Base-by-base conservation (phyloP, 2,888 invertebrate genomes). In the Tiphia femorata region DNA sequence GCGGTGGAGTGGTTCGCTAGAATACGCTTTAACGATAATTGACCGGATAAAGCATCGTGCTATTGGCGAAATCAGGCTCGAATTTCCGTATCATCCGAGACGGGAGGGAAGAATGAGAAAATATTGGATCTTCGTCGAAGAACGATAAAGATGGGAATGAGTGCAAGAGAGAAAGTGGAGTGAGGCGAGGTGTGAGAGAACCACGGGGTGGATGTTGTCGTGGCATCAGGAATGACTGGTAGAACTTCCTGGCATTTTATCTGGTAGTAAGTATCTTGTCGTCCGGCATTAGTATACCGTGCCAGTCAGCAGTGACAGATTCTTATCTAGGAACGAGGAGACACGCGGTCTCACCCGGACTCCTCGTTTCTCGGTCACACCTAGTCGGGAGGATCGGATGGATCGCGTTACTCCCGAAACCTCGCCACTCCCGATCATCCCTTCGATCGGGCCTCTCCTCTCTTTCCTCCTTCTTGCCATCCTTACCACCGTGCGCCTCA, bases 201-300 rank as follows among this genome's bases (percentile, higher is more conserved):
- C 51, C 42, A n/a, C 42, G 33, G 43, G 61, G 50, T 44, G 57
- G 42, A 48, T 27, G 46, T 52, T 58, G 65, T 64, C 64, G 60
- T 58, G 41, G 46, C 57, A 44, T 58, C 61, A 42, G 53, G 65
- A 65, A 68, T 73, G 73, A 77, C 73, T 75, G 70, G 71, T 59
- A 64, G 67, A 72, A 69, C 65, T 64, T 65, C 56, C 57, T 50
- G 77, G 75, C 65, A 78, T 78, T 76, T 80, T 78, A 80, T 81
- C 80, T 73, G 71, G 67, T 65, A 65, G 67, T 63, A 70, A 64
- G 72, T 77, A 80, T 80, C 80, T 78, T 77, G 78, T 78, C 75
- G 70, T 63, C 64, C 58, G 73, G 73, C 70, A 75, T 76, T 77
- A 74, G 73, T 64, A 49, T 55, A 62, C 62, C 56, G 51, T n/a